A percentile compares a stretch with the other conserved stretches of the same genome.
Conservation (phyloP, 2,888 invertebrate genomes). For the Neria commutata region DNA sequence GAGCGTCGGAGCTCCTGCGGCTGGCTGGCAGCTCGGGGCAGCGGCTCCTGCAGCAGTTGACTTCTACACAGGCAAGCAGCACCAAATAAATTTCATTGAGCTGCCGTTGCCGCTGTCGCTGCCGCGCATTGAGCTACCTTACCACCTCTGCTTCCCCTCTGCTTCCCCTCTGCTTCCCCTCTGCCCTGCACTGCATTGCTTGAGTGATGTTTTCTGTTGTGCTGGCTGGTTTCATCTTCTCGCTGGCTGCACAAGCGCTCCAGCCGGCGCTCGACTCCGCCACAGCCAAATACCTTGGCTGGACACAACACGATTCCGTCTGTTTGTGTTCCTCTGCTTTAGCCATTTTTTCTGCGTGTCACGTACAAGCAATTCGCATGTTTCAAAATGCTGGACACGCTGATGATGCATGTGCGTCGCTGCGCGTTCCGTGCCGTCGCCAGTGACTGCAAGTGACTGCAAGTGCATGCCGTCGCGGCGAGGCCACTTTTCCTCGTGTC, state of each 20-base stretch:
- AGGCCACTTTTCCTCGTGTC: no score
- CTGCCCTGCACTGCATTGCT: background rate
- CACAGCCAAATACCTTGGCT: no score
- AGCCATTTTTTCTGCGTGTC: conserved; percentile 56
- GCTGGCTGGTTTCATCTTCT: background rate
- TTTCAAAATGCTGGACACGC: conserved; percentile 56
- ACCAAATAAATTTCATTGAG: conserved; percentile 60
- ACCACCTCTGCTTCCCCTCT: no score
- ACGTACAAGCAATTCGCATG: conserved; percentile 60
- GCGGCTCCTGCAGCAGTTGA: conserved; percentile 48
- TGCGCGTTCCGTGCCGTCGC: conserved; percentile 15
- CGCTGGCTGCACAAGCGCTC: background rate
- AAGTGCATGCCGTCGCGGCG: background rate
- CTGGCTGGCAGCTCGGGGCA: conserved; percentile 30
- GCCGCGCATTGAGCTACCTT: no score
- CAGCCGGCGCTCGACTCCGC: no score
- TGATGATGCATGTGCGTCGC: conserved; percentile 37
- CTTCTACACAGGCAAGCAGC: conserved; percentile 57
- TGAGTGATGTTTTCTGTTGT: conserved; percentile 25
- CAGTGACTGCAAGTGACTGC: no score
- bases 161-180: conserved; percentile 19
- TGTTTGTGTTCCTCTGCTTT: conserved; percentile 17
- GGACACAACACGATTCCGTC: conserved; percentile 37
- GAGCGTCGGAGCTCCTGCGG: conserved; percentile 33
- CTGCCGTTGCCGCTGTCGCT: conserved; percentile 13